Base-by-base conservation (phyloP, 37 sponge, comb jelly and placozoan species). In the Diacarnus erythraeanus region DNA sequence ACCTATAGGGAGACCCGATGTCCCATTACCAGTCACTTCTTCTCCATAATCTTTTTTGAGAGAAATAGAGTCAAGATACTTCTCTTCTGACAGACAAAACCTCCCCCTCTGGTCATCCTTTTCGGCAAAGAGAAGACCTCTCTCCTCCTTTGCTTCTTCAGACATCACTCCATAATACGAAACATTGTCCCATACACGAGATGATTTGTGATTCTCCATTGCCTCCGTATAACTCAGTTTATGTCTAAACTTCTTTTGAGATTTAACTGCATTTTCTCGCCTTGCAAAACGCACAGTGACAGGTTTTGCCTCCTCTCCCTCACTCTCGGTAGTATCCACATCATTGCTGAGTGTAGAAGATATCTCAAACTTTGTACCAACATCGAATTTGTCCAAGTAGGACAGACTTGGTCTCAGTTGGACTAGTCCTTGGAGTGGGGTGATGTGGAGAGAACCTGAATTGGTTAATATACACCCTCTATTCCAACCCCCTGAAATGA, bases 221-320 rank as follows among this genome's bases (percentile, higher is more conserved):
- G 54, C 33, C 27, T 74, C 74, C 3, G 38, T 38, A 20, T 33
- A 74, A 29, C 21, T 54, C 74, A 54, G 9, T 43, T 30, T 74
- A 3, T 41, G 54, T 33, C 74, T 35, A 23, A 74, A 56, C 3
- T 54, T 41, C 57, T 74, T 54, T 35, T 74, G 74, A 12, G 51
- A 38, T 43, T 54, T 74, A 1, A 27, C 74, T 33, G 29, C 54
- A 57, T 25, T 23, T 4, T 74, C 74, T 23, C 25, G 54, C 20
- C 31, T 47, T 1, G 82, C 72, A 72, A 90, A 84, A 31, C 43
- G 38, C 3, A 90, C 91, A 27, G 74, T 77, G 37, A 91, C 84
- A 15, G 79, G 92, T 42, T 69, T 83, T 5, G 92, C 87, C 31
- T 91, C 92, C 67, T 91, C 87, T 25, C 81, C 92, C 69, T 91